Percentiles rank a stretch among this genome's conserved stretches.
Conservation (phyloP, 2,888 invertebrate species). For the Synergus itoensis region DNA sequence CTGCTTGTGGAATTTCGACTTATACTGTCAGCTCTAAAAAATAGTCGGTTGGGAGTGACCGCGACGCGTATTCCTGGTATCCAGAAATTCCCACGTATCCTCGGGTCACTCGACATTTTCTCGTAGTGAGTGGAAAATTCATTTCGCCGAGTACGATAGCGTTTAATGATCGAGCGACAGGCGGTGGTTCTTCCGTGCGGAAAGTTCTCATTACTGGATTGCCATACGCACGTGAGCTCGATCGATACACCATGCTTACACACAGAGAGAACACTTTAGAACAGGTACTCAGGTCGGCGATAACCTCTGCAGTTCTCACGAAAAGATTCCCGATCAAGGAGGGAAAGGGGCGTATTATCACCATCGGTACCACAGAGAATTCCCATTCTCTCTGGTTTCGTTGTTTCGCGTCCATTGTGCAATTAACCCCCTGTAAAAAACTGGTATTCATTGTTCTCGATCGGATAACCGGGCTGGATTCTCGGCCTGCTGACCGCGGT, state of each 20-base stretch:
- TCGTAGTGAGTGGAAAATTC: slow-evolving; percentile 54
- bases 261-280: slow-evolving; percentile 3
- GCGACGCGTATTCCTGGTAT: slow-evolving; percentile 39
- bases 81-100: slow-evolving; percentile 53
- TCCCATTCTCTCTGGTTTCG: slow-evolving; percentile 2
- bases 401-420: slow-evolving; percentile 18
- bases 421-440: slow-evolving; percentile 24
- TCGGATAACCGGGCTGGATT: background rate
- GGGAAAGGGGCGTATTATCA: slow-evolving; percentile 31
- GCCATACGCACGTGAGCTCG: slow-evolving; percentile 52
- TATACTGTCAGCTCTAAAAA: background rate
- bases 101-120: slow-evolving; percentile 48
- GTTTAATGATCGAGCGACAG: slow-evolving; percentile 55
- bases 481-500: background rate
- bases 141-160: slow-evolving; percentile 47
- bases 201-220: slow-evolving; percentile 57
- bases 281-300: slow-evolving; percentile 32
- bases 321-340: slow-evolving; percentile 9
- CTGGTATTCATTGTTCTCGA: slow-evolving; percentile 33
- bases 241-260: slow-evolving; percentile 51
- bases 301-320: slow-evolving; percentile 50
- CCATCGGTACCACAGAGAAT: background rate
- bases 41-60: slow-evolving; percentile 38
- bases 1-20: slow-evolving; percentile 25
- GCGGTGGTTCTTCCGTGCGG: slow-evolving; percentile 51